phyloP scores from a whole-genome alignment of 2,888 invertebrate genomes.

The Lathronympha strigana region DNA sequence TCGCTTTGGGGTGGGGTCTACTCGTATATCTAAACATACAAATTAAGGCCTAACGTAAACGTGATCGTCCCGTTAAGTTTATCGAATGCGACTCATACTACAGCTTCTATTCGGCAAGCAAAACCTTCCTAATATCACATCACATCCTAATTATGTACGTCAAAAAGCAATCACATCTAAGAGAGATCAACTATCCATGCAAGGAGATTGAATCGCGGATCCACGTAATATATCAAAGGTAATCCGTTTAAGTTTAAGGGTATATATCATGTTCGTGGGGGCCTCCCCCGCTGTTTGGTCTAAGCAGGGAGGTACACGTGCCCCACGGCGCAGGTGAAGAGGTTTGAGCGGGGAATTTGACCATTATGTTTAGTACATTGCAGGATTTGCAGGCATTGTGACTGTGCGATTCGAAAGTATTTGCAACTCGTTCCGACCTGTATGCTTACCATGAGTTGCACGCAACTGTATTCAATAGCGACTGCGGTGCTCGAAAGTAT shows the following conservation, averaged over 20 bases:
- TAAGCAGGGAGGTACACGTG: conserved; percentile 80
- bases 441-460: too few species aligned
- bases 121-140: conserved; percentile 37
- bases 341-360: conserved; percentile 13
- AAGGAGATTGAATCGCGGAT: conserved; percentile 78
- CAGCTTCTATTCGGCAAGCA: too few species aligned
- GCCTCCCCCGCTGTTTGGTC: conserved; percentile 75
- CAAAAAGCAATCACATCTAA: conserved; percentile 74
- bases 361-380: not conserved
- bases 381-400: too few species aligned
- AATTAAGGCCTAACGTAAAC: too few species aligned
- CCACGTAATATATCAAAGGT: conserved; percentile 83
- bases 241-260: conserved; percentile 83
- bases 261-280: conserved; percentile 81
- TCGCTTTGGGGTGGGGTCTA: too few species aligned
- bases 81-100: too few species aligned
- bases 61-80: too few species aligned
- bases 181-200: conserved; percentile 71
- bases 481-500: too few species aligned
- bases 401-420: too few species aligned
- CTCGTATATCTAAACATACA: too few species aligned
- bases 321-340: conserved; percentile 56
- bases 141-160: conserved; percentile 60
- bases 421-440: too few species aligned
- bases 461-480: too few species aligned